A percentile compares a stretch with the other conserved stretches of the same genome.
phyloP scores from a whole-genome alignment of 2,113 vertebrate genomes.

The Diadophis punctatus region DNA sequence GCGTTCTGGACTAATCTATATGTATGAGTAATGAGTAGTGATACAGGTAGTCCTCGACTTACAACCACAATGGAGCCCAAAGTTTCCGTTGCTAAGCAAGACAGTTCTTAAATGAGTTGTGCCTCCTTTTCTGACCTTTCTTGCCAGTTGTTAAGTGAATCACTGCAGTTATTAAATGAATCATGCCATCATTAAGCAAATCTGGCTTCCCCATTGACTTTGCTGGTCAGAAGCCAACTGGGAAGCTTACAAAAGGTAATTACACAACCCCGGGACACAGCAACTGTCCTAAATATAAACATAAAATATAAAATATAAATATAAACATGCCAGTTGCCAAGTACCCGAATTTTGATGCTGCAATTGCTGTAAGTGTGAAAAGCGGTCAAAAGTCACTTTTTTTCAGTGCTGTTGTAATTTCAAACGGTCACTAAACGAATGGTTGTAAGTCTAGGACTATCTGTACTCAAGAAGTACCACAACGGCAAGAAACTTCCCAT shows the following conservation, averaged over 20 bases:
- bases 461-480: neutral
- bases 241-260: neutral
- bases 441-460: neutral
- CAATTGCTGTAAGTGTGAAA: neutral
- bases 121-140: neutral
- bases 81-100: neutral
- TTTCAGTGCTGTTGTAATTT: neutral
- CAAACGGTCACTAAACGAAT: neutral
- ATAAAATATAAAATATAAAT: too few relatives aligned
- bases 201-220: neutral
- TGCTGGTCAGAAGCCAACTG: neutral
- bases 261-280: neutral
- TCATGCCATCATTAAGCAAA: neutral
- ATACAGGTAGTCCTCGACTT: neutral
- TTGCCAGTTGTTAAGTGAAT: neutral
- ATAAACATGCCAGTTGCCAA: too few relatives aligned
- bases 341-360: neutral
- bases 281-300: neutral
- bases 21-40: neutral
- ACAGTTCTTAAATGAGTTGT: neutral
- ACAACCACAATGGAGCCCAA: neutral
- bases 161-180: neutral
- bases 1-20: too few relatives aligned
- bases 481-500: neutral
- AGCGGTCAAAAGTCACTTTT: neutral